Base-by-base conservation (phyloP, 1,140 invertebrate species). In the Drosophila micromelanica region DNA sequence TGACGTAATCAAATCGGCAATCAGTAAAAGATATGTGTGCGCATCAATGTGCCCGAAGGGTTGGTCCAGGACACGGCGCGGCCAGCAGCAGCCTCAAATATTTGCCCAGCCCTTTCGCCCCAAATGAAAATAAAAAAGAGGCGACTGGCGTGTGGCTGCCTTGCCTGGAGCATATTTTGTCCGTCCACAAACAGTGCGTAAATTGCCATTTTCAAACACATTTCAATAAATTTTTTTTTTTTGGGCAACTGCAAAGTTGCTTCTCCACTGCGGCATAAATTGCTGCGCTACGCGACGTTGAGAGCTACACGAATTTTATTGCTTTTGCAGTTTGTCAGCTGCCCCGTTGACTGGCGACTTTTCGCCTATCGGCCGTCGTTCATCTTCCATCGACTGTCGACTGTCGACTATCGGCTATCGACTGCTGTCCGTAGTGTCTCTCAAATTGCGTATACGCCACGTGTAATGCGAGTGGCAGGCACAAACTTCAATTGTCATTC, bases 1-100 rank as follows among this genome's bases (percentile, higher is more conserved):
- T 87, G 82, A 86, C 78, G 82, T 86, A 86, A 86, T 86, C 82
- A 82, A 86, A 86, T 86, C 82, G 82, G 54, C 82, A 87, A 86
- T 86, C 82, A 82, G 60, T 63, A 67, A 76, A 71, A 76, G 77
- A 87, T 87, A 86, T 79, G 54, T 84, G 78, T 85, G 80, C 76
- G 73, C 72, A 76, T 76, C 80, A 78, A 69, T 79, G 80, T 80
- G 76, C 73, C 68, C 43, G 60, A 84, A 73, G 80, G 80, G 63
- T 64, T 82, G 62, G 49, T 38, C 42, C 48, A 48, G 11, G 20
- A 48, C 20, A 15, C 27, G 48, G 27, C 27, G 30, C 17, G 1
- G 8, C 8, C 7, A 3, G 32, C 32, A 32, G 27, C 43, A 73
- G 55, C 40, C 40, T 60, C 65, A 60, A 73, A 48, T 59, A 63